phyloP scores from a whole-genome alignment of 2,113 vertebrate genomes.

The Phyllostomus discolor region DNA sequence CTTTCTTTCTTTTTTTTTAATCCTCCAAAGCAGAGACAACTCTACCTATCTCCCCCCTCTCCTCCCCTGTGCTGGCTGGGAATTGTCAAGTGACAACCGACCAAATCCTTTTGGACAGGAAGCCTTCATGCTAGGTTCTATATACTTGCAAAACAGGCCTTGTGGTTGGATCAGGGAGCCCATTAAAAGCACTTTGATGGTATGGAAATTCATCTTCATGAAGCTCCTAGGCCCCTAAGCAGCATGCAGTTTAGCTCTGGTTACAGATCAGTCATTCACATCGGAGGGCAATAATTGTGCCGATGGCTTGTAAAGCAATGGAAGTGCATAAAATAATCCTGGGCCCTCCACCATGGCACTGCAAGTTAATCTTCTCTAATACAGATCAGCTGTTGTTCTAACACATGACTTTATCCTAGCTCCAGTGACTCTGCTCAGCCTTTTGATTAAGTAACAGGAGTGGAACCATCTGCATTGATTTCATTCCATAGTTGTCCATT shows the following conservation, averaged over 20 bases:
- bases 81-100: slow-evolving; percentile 88
- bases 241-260: slow-evolving; percentile 87
- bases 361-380: slow-evolving; percentile 87
- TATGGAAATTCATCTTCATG: slow-evolving; percentile 89
- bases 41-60: slow-evolving; percentile 79
- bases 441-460: slow-evolving; percentile 83
- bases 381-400: slow-evolving; percentile 89
- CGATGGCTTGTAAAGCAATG: slow-evolving; percentile 84
- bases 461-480: slow-evolving; percentile 80
- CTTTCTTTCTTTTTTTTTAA: slow-evolving; percentile 66
- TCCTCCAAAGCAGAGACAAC: slow-evolving; percentile 83
- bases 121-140: slow-evolving; percentile 83
- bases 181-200: slow-evolving; percentile 89
- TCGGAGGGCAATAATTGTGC: slow-evolving; percentile 85
- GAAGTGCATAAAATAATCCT: slow-evolving; percentile 88
- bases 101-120: slow-evolving; percentile 88
- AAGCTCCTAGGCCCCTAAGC: slow-evolving; percentile 82
- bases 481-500: slow-evolving; percentile 69
- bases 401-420: slow-evolving; percentile 83
- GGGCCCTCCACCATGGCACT: slow-evolving; percentile 80
- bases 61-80: slow-evolving; percentile 83
- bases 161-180: slow-evolving; percentile 85
- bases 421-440: slow-evolving; percentile 79
- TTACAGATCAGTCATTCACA: slow-evolving; percentile 89
- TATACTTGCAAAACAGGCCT: slow-evolving; percentile 84